These are phyloP conservation scores for Coranthus polyacanthus DNA, from an alignment of 2,797 vertebrate genomes.

Conservation along the genomic window DNA sequence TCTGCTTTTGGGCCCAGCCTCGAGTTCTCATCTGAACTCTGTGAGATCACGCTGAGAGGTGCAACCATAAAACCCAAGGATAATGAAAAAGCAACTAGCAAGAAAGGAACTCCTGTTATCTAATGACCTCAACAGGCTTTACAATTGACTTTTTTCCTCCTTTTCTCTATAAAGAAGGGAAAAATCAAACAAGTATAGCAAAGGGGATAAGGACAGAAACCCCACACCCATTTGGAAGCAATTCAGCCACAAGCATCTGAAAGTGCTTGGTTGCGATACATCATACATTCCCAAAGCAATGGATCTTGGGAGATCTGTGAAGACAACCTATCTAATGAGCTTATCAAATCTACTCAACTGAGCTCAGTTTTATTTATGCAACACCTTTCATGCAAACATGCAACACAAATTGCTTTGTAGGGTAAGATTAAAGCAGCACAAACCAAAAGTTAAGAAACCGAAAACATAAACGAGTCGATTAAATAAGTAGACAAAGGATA, in stretches of 20 bases:
- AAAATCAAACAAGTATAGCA: slow-evolving; percentile 53
- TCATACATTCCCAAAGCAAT: slow-evolving; percentile 75
- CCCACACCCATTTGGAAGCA: slow-evolving; percentile 78
- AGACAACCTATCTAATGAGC: slow-evolving; percentile 55
- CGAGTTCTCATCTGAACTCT: slow-evolving; percentile 50
- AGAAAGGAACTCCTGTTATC: slow-evolving; percentile 66
- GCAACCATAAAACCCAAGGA: slow-evolving; percentile 70
- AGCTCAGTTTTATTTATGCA: too few species aligned
- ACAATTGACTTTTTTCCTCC: slow-evolving; percentile 62
- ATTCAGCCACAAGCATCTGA: slow-evolving; percentile 76
- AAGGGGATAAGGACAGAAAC: slow-evolving; percentile 57
- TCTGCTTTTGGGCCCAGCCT: slow-evolving; percentile 59
- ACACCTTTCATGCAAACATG: too few species aligned
- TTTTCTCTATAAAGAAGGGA: slow-evolving; percentile 37
- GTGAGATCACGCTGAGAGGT: slow-evolving; percentile 67
- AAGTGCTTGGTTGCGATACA: slow-evolving; percentile 74
- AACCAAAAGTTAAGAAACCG: too few species aligned
- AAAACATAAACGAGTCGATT: too few species aligned
- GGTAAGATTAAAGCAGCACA: too few species aligned
- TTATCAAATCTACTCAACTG: too few species aligned
- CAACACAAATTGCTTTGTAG: too few species aligned
- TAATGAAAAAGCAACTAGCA: slow-evolving; percentile 51
- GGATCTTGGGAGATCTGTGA: slow-evolving; percentile 64
- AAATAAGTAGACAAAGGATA: too few species aligned
- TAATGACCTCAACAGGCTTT: slow-evolving; percentile 68